Evolutionary conservation across 1,140 invertebrate genomes (phyloP).

Genomic region (Aphelenchoides besseyi): DNA sequence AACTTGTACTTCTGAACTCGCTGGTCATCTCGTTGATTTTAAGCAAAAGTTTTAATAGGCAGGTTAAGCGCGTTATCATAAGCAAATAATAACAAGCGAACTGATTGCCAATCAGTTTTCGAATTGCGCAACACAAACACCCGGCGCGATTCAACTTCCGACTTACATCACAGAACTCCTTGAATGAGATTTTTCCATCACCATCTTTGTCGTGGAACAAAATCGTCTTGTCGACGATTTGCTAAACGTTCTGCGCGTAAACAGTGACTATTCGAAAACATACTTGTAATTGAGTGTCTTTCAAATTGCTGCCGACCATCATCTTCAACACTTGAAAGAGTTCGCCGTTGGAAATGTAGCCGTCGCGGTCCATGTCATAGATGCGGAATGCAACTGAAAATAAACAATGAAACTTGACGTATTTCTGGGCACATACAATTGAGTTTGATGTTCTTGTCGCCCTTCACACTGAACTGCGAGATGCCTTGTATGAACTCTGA

Average conservation of each 20-base stretch:
- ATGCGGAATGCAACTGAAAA: constrained; percentile 63
- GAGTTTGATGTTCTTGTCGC: constrained; percentile 63
- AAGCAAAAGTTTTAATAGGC: no score
- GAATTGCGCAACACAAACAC: no score
- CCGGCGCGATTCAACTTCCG: neutral
- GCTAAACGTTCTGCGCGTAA: no score
- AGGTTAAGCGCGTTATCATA: no score
- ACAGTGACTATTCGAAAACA: neutral
- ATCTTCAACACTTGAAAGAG: constrained; percentile 64
- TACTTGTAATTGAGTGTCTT: constrained; percentile 60
- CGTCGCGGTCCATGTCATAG: constrained; percentile 64
- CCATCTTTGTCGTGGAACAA: constrained; percentile 64
- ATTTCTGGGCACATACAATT: constrained; percentile 47
- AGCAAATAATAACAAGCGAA: no score
- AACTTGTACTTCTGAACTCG: no score
- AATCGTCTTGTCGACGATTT: constrained; percentile 64
- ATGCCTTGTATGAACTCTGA: constrained; percentile 64
- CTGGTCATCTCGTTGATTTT: no score
- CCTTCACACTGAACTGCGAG: constrained; percentile 64
- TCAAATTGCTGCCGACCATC: constrained; percentile 64
- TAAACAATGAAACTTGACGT: constrained; percentile 4
- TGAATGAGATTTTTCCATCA: constrained; percentile 64
- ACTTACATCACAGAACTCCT: constrained; percentile 64
- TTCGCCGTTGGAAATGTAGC: constrained; percentile 64
- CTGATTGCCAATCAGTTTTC: no score